phyloP scores from a whole-genome alignment of 1,140 invertebrate genomes.

The Vanessa tameamea region DNA sequence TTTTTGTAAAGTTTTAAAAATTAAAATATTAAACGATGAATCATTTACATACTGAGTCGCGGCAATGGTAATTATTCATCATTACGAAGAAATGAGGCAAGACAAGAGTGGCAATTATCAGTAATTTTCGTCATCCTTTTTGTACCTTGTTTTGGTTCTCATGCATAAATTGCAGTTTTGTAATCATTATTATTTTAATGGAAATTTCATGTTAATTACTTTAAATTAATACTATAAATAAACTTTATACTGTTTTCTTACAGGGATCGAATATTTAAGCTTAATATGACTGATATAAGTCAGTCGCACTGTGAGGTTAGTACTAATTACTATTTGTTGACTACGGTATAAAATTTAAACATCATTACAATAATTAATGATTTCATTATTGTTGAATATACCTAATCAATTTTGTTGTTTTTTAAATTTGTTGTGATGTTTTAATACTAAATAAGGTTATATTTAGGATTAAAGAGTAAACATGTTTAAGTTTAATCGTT shows the following conservation, averaged over 20 bases:
- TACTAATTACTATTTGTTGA: slow-evolving; percentile 11
- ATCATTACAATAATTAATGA: too few species aligned
- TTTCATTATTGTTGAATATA: too few species aligned
- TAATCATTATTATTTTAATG: neutral
- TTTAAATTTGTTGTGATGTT: too few species aligned
- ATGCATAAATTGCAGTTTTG: neutral
- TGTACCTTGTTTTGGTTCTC: slow-evolving; percentile 27
- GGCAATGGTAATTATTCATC: too few species aligned
- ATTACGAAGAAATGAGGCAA: slow-evolving; percentile 24
- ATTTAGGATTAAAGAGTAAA: too few species aligned
- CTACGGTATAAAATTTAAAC: too few species aligned
- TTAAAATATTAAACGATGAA: too few species aligned
- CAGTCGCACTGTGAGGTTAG: slow-evolving; percentile 87
- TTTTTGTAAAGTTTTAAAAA: too few species aligned
- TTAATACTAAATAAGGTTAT: too few species aligned
- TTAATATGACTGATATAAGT: slow-evolving; percentile 87
- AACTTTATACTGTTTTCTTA: slow-evolving; percentile 61
- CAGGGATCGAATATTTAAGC: slow-evolving; percentile 87
- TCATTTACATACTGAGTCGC: too few species aligned
- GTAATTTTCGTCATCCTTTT: slow-evolving; percentile 54
- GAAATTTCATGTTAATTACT: neutral
- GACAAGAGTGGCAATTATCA: slow-evolving; percentile 59
- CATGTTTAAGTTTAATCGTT: neutral
- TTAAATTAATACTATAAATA: neutral
- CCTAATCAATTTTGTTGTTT: too few species aligned